These are phyloP conservation scores for Stomorhina lunata DNA, from an alignment of 2,888 invertebrate species.

Conservation along the genomic window DNA sequence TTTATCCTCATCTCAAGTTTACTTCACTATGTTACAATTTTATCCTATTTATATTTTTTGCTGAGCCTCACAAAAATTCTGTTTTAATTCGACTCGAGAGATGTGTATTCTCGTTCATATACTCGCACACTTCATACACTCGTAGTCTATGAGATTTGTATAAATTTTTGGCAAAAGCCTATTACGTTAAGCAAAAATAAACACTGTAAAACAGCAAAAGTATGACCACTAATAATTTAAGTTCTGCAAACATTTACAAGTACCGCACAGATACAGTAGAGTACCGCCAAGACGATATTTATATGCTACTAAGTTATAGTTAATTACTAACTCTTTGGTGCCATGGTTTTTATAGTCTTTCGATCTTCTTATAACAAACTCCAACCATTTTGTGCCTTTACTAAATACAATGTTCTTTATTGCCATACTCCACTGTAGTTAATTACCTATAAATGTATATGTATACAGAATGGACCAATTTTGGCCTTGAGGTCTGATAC, in stretches of 20 bases:
- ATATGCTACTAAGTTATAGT: too few species aligned
- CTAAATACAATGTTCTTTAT: too few species aligned
- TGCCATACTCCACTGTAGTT: too few species aligned
- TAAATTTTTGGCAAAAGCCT: slow-evolving; percentile 20
- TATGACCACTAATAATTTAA: slow-evolving; percentile 26
- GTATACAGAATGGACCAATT: too few species aligned
- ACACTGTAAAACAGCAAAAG: not conserved
- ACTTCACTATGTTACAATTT: not conserved
- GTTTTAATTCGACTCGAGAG: slow-evolving; percentile 24
- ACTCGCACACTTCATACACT: too few species aligned
- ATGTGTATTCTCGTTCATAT: not conserved
- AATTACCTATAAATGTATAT: too few species aligned
- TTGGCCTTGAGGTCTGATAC: too few species aligned
- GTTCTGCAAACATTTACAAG: not conserved
- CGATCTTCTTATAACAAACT: too few species aligned
- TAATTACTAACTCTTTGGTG: not conserved
- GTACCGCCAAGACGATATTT: too few species aligned
- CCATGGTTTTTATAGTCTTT: too few species aligned
- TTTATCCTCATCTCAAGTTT: not conserved
- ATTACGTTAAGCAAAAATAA: slow-evolving; percentile 39
- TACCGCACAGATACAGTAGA: not conserved
- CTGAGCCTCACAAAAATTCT: not conserved
- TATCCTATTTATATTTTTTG: slow-evolving; percentile 9
- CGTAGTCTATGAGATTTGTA: too few species aligned
- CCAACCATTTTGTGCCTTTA: too few species aligned